These are phyloP conservation scores for Stenchaetothrips biformis DNA, from an alignment of 2,888 invertebrate genomes.

Conservation along the genomic window DNA sequence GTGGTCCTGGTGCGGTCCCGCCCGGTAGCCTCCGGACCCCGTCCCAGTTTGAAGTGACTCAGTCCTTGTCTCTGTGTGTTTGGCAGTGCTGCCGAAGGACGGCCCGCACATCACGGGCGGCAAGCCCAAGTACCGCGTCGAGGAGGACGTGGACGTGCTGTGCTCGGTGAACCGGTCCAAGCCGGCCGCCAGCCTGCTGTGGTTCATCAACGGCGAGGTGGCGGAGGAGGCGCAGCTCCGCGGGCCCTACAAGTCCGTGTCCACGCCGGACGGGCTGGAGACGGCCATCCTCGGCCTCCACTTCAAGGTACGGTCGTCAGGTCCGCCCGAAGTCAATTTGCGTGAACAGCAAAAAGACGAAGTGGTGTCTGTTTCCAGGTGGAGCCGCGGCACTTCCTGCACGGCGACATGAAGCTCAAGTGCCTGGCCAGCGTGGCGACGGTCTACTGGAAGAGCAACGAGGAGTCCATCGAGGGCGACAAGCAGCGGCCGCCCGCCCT, in stretches of 20 bases:
- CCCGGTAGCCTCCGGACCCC: no score
- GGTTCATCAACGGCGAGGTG: constrained; percentile 78
- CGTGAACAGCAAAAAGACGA: neutral
- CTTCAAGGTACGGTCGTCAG: constrained; percentile 60
- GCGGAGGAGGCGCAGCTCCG: neutral
- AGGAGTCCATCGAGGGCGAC: constrained; percentile 76
- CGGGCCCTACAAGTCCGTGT: constrained; percentile 11
- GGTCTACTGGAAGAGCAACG: constrained; percentile 78
- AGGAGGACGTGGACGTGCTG: constrained; percentile 75
- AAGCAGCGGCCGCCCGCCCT: constrained; percentile 70
- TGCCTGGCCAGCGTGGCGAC: constrained; percentile 81
- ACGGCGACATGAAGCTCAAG: constrained; percentile 75
- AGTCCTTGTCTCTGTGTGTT: neutral
- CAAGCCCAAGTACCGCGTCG: constrained; percentile 73
- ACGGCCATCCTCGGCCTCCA: constrained; percentile 69
- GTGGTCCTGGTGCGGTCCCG: no score
- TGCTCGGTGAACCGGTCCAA: constrained; percentile 78
- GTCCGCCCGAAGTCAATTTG: neutral
- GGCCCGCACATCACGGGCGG: constrained; percentile 77
- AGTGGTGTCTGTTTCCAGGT: constrained; percentile 57
- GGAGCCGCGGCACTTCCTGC: constrained; percentile 69
- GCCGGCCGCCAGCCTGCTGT: constrained; percentile 75
- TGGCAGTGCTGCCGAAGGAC: constrained; percentile 68
- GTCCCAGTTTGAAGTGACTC: no score
- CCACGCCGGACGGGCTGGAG: constrained; percentile 55